A percentile compares a stretch with the other conserved stretches of the same genome.
Conservation (phyloP, 1,140 invertebrate genomes). For the Neotoxoptera formosana region DNA sequence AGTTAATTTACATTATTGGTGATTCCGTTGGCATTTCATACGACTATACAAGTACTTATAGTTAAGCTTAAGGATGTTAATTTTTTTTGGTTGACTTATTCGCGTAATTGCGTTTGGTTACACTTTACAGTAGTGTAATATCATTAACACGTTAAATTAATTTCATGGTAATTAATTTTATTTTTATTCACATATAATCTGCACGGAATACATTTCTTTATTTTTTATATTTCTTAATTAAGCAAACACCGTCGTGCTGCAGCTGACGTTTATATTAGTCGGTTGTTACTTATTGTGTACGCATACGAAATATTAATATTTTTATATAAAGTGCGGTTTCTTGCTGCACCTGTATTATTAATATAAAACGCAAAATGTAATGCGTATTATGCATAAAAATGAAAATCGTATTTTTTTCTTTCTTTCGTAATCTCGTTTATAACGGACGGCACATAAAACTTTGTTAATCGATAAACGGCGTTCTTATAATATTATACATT, state of each 20-base stretch:
- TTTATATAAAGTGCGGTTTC: neutral
- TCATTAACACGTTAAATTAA: neutral
- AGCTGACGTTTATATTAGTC: neutral
- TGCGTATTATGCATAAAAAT: neutral
- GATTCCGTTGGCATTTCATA: neutral
- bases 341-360: constrained; percentile 6
- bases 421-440: neutral
- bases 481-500: neutral
- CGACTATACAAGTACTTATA: too few relatives aligned
- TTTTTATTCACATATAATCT: neutral
- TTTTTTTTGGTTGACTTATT: neutral
- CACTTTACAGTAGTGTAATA: neutral
- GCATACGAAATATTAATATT: neutral
- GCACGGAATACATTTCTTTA: neutral
- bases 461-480: constrained; percentile 17
- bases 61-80: neutral
- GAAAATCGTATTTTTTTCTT: neutral
- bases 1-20: neutral
- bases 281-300: neutral
- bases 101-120: neutral
- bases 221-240: constrained; percentile 2
- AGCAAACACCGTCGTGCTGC: neutral
- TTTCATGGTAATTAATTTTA: neutral
- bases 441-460: neutral
- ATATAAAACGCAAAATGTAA: neutral